phyloP scores from a whole-genome alignment of 2,888 invertebrate species.

The Mesoligia furuncula region DNA sequence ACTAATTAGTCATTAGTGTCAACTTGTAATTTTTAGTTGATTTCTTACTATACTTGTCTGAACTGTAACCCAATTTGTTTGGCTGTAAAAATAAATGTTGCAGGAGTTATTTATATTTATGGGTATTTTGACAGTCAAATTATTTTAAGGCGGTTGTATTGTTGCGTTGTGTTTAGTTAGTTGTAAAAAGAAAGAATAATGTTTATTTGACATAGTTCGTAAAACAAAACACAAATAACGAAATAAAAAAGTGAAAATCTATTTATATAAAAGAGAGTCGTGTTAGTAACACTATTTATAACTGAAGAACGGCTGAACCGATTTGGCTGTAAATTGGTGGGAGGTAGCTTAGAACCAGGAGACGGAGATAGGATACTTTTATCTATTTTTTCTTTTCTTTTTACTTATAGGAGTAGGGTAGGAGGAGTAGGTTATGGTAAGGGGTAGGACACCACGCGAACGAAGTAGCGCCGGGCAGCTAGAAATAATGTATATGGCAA shows the following conservation, averaged over 20 bases:
- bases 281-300: too few relatives aligned
- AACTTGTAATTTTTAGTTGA: conserved; percentile 53
- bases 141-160: neutral
- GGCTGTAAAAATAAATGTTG: conserved; percentile 26
- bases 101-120: conserved; percentile 41
- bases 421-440: too few relatives aligned
- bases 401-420: too few relatives aligned
- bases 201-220: neutral
- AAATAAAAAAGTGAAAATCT: neutral
- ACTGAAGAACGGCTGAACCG: too few relatives aligned
- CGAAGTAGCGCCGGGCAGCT: too few relatives aligned
- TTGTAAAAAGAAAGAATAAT: neutral
- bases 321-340: too few relatives aligned
- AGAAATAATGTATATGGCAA: too few relatives aligned
- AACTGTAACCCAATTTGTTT: conserved; percentile 51
- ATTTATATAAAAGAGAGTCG: too few relatives aligned
- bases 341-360: too few relatives aligned
- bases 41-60: conserved; percentile 43
- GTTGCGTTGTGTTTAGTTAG: neutral
- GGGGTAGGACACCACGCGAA: too few relatives aligned
- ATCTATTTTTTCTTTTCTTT: too few relatives aligned
- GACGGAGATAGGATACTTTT: too few relatives aligned
- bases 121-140: conserved; percentile 15
- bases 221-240: neutral
- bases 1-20: conserved; percentile 66